These are phyloP conservation scores for Sisor rabdophorus DNA, from an alignment of 2,113 vertebrate species.

Conservation along the genomic window DNA sequence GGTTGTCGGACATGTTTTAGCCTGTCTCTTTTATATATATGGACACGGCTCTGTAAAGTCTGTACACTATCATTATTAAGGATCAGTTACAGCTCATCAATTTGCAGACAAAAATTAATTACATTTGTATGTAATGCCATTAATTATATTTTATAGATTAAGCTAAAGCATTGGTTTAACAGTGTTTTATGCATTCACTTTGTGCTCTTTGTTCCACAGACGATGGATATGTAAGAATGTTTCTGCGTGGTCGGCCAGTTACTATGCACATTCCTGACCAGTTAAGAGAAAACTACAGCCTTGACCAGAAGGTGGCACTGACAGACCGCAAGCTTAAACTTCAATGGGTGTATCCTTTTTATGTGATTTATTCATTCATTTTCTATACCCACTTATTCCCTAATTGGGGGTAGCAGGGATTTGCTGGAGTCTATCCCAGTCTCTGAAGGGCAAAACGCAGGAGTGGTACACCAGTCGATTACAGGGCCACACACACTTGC, in stretches of 20 bases:
- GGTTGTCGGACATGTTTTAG: constrained; percentile 24
- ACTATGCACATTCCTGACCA: constrained; percentile 80
- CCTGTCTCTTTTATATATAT: neutral
- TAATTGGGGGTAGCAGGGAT: too few species aligned
- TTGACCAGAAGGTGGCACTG: constrained; percentile 74
- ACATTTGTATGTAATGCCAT: too few species aligned
- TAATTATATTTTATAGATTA: neutral
- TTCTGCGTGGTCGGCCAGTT: constrained; percentile 82
- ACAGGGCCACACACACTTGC: too few species aligned
- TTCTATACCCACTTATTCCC: too few species aligned
- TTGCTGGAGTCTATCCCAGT: too few species aligned
- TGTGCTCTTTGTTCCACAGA: constrained; percentile 62
- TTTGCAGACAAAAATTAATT: neutral
- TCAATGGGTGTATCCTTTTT: constrained; percentile 90
- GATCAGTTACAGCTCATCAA: neutral
- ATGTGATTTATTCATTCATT: neutral
- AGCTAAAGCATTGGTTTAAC: neutral
- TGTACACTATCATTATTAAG: neutral
- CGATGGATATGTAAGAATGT: constrained; percentile 87
- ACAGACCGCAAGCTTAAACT: constrained; percentile 79
- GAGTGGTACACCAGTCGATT: too few species aligned
- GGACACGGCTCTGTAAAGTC: neutral
- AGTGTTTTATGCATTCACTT: neutral
- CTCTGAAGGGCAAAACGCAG: too few species aligned
- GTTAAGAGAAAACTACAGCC: constrained; percentile 72